Percentiles rank a stretch among this genome's conserved stretches.
Conservation (phyloP, 2,797 vertebrate species). For the Gymnothorax javanicus region DNA sequence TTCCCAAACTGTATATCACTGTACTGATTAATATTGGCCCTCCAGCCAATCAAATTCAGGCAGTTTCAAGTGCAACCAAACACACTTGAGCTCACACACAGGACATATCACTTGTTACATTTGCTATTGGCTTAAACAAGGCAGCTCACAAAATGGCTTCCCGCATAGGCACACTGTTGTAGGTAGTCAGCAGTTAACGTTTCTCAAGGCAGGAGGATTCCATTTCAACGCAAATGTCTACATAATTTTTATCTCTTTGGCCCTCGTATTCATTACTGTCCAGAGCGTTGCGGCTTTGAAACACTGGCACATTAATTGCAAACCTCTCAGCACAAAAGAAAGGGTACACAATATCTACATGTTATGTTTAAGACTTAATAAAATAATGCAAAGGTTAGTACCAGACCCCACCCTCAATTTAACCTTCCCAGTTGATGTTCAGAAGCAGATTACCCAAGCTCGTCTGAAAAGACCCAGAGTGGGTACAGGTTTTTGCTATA, state of each 20-base stretch:
- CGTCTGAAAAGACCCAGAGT: too few species aligned
- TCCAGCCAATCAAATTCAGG: neutral
- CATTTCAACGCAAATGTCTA: neutral
- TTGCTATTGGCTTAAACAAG: neutral
- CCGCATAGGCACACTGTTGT: constrained; percentile 15
- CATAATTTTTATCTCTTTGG: neutral
- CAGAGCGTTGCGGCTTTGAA: neutral
- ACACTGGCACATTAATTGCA: neutral
- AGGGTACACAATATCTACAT: neutral
- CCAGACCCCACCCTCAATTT: neutral
- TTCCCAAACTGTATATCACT: neutral
- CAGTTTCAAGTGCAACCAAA: neutral
- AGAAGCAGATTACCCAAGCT: too few species aligned
- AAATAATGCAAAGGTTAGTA: neutral
- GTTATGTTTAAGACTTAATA: neutral
- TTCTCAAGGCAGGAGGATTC: neutral
- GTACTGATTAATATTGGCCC: neutral
- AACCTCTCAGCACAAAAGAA: neutral
- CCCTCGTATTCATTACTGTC: neutral
- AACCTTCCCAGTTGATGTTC: neutral
- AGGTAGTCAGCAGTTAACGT: constrained; percentile 6
- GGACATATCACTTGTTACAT: neutral
- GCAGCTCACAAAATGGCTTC: neutral
- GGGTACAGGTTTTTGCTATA: too few species aligned
- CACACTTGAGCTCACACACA: neutral